Conservation (phyloP, 2,888 invertebrate species). For the Pseudococcus viburni region DNA sequence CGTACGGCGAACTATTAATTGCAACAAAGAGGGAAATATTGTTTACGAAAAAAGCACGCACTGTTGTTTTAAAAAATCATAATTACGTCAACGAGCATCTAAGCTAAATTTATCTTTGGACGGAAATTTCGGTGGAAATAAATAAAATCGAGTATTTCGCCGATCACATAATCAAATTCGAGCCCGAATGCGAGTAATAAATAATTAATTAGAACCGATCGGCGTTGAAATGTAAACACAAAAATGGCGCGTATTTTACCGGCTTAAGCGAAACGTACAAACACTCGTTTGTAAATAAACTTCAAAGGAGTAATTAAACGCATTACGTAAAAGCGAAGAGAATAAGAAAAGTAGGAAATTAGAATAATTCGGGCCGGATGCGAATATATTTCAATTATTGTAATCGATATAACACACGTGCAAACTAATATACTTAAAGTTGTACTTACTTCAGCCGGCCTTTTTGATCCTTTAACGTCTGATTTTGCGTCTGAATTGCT, state of each 20-base stretch:
- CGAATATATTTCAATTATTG: neutral
- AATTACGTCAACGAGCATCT: constrained; percentile 60
- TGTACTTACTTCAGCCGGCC: constrained; percentile 87
- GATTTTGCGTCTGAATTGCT: constrained; percentile 81
- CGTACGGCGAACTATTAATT: constrained; percentile 10
- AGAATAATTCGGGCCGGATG: neutral
- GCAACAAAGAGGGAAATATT: constrained; percentile 55
- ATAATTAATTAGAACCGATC: neutral
- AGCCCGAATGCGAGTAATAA: neutral
- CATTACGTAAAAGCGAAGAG: neutral
- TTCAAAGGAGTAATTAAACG: constrained; percentile 14
- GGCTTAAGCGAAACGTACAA: constrained; percentile 34
- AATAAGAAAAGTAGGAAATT: neutral
- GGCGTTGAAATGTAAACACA: constrained; percentile 61
- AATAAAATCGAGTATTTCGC: neutral
- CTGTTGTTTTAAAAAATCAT: constrained; percentile 56
- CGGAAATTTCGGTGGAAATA: constrained; percentile 44
- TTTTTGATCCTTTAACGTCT: constrained; percentile 88
- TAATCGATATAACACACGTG: constrained; percentile 57
- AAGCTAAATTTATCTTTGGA: constrained; percentile 51
- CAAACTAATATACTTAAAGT: constrained; percentile 47
- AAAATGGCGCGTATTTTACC: constrained; percentile 65
- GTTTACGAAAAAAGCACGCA: constrained; percentile 56
- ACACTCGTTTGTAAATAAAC: constrained; percentile 35
- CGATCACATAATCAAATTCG: neutral